Evolutionary conservation across 2,797 vertebrate species (phyloP), one percentile per base, ranked within the genome.

Genomic region (Pyrocephalus nanus): DNA sequence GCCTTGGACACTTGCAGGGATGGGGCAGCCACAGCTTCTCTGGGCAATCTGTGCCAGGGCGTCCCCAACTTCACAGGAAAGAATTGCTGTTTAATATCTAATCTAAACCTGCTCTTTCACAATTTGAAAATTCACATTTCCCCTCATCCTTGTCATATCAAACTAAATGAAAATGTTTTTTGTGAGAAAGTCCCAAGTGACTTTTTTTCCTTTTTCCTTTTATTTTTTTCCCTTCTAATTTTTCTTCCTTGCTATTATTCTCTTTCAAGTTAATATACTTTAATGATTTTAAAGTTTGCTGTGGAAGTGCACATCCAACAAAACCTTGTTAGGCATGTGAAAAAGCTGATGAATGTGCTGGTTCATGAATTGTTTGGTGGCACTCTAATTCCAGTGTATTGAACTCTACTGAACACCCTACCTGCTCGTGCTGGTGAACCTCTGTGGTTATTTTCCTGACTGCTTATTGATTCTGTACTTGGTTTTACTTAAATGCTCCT

Each of bases 331-430:
- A 78, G 45, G 69, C 76, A 12, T 57, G 40, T 69, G 86, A 36
- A 75, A 91, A 74, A 79, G 53, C 69, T 87, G 58, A 7, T 77
- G 50, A 72, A 66, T 83, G 69, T 94, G 91, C 77, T 61, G 8
- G 45, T 54, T 95, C 57, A n/a, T 66, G 21, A 57, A 47, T 89
- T 85, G 77, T 88, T 89, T 70, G 74, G 57, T 76, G 40, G 22
- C 43, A 29, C 32, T 76, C 16, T 53, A 69, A 61, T 88, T 92
- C 61, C 64, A 54, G 48, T 3, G 8, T 25, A 9, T 8, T 86
- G 51, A 90, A 30, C 73, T 90, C 34, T 10, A 45, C 11, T 45
- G 62, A 4, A 30, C 74, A 60, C 42, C 32, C 81, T 64, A 54
- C 67, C 55, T 93, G 86, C 86, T 92, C 2, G 1, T 30, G 40